Evolutionary conservation across 1,140 invertebrate species (phyloP), one percentile per base, ranked within the genome.

Genomic region (Caenorhabditis elegans): DNA sequence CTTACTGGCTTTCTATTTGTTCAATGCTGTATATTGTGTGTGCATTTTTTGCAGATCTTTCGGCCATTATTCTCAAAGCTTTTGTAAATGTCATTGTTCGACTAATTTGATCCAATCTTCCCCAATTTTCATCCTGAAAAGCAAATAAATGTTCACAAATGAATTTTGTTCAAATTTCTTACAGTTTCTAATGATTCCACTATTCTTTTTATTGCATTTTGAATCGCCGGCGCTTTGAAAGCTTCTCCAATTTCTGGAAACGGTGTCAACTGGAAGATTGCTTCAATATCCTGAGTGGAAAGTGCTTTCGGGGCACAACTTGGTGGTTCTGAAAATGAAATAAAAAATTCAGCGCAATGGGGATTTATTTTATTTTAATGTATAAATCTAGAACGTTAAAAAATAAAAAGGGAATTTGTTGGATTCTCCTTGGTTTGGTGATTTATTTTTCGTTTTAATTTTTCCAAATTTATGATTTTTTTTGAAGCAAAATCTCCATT

Each of bases 1-100:
- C 49, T 53, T 60, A 31, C 34, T 31, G 17, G 3, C 1, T 36
- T 55, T 49, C 77, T 39, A 26, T 78, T 43, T 51, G 49, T 17
- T 53, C 31, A 39, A 51, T 51, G 24, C 49, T 55, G 34, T 51
- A 78, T 39, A 78, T 78, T 39, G 49, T 78, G 46, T 48, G 49
- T 24, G 48, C 47, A 10, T 78, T 78, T 55, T 55, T 78, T 22
- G 49, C 34, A 17, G 19, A 48, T 39, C 36, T 39, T 28, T 49
- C 77, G 0, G 77, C 48, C 36, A 39, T 49, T 34, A 49, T 78
- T 39, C 46, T 10, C 48, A 39, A 34, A 10, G 28, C 77, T 36
- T 78, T 55, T 3, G 19, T 43, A 22, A 70, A 70, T 39, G 34
- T 39, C 3, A 39, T 22, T 24, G 10, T 8, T 10, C 60, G 34